Evolutionary conservation across 2,797 vertebrate genomes (phyloP).

Genomic region (Coluber constrictor): DNA sequence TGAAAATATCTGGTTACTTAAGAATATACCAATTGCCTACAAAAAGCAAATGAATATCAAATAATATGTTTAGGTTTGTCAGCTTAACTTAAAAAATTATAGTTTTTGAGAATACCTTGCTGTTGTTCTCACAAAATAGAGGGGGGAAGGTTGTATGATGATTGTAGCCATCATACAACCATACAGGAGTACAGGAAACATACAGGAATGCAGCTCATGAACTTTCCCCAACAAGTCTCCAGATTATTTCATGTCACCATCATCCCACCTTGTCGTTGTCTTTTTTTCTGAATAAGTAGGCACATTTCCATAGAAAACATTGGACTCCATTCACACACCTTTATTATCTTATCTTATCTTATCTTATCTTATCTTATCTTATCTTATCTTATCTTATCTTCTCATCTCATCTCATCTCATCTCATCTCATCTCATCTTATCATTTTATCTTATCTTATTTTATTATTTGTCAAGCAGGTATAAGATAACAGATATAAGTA

Average conservation of each 20-base stretch:
- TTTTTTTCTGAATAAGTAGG: not conserved
- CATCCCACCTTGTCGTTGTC: not conserved
- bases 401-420: no score
- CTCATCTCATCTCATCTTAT: no score
- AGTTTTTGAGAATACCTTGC: not conserved
- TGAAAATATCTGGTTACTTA: not conserved
- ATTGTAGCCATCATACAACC: not conserved
- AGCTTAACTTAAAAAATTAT: not conserved
- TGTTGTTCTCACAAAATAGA: not conserved
- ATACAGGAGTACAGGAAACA: not conserved
- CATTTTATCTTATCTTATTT: not conserved
- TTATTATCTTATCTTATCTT: not conserved
- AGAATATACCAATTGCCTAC: not conserved
- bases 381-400: not conserved
- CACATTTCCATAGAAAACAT: not conserved
- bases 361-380: not conserved
- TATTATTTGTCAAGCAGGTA: no score
- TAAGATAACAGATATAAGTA: no score
- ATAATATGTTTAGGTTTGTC: not conserved
- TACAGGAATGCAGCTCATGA: not conserved
- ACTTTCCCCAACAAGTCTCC: not conserved
- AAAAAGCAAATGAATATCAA: not conserved
- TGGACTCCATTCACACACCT: not conserved
- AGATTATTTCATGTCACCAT: not conserved
- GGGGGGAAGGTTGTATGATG: not conserved